phyloP scores from a whole-genome alignment of 2,113 vertebrate genomes.

The Phrynosoma blainvillii region DNA sequence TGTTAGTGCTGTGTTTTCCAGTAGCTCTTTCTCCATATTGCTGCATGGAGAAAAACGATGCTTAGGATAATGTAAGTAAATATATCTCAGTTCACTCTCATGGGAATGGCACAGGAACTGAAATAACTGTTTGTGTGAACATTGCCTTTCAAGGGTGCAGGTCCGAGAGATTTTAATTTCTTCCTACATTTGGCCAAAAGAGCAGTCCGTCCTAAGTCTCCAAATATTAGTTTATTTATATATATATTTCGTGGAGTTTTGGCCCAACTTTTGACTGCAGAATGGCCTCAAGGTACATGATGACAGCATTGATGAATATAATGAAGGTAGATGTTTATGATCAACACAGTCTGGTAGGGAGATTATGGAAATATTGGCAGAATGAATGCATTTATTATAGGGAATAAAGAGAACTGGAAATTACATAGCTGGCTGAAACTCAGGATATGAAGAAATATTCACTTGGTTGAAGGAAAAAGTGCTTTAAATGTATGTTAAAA shows the following conservation, averaged over 20 bases:
- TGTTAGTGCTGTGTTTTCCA: too few relatives aligned
- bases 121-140: not conserved
- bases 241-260: not conserved
- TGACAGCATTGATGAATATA: not conserved
- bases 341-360: not conserved
- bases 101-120: not conserved
- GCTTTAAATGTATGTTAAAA: slow-evolving; percentile 10
- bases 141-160: too few relatives aligned
- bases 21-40: too few relatives aligned
- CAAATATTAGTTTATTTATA: too few relatives aligned
- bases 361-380: not conserved
- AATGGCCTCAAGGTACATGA: not conserved
- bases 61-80: not conserved
- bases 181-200: not conserved
- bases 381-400: not conserved
- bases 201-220: too few relatives aligned
- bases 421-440: not conserved
- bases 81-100: not conserved
- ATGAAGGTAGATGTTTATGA: not conserved
- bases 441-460: slow-evolving; percentile 6
- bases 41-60: not conserved
- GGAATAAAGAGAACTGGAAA: not conserved
- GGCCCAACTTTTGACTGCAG: not conserved
- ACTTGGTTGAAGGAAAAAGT: not conserved
- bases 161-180: not conserved